These are phyloP conservation scores for Paelopatides confundens DNA, from an alignment of 53 echinoderm and acorn worm genomes.

Conservation along the genomic window DNA sequence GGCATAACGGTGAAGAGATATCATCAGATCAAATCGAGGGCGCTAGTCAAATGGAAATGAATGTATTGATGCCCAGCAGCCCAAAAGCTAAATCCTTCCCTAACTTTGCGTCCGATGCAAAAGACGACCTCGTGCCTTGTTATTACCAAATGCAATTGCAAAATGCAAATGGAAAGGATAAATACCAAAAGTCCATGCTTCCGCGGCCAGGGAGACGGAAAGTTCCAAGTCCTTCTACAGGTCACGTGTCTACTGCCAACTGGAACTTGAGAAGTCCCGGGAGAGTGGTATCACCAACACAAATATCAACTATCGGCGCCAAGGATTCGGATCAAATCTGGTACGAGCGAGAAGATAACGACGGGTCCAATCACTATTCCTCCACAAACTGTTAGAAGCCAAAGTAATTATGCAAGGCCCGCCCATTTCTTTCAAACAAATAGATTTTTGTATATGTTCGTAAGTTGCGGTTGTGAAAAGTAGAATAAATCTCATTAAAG, in stretches of 20 bases:
- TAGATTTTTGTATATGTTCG: slow-evolving; percentile 19
- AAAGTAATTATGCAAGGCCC: slow-evolving; percentile 48
- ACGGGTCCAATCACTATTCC: not conserved
- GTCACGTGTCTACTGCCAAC: slow-evolving; percentile 31
- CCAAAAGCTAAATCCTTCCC: slow-evolving; percentile 34
- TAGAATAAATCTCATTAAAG: not conserved
- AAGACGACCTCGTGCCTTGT: slow-evolving; percentile 37
- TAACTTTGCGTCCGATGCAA: not conserved
- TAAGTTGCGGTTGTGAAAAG: not conserved
- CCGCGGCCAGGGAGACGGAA: slow-evolving; percentile 32
- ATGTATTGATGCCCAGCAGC: not conserved
- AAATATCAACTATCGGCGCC: not conserved
- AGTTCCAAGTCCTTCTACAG: slow-evolving; percentile 19
- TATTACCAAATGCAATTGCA: slow-evolving; percentile 48
- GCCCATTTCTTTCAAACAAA: slow-evolving; percentile 45
- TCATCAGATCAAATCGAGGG: not conserved
- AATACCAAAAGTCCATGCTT: slow-evolving; percentile 15
- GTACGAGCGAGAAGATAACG: not conserved
- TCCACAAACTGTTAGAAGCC: slow-evolving; percentile 46
- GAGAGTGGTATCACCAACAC: not conserved
- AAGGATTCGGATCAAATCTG: slow-evolving; percentile 33
- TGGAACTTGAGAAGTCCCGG: slow-evolving; percentile 33
- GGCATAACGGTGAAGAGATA: not conserved
- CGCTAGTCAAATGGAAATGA: slow-evolving; percentile 11
- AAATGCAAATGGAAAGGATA: not conserved